A percentile compares a stretch with the other conserved stretches of the same genome.
Conservation (phyloP, 1,140 invertebrate genomes). For the Tetraneura akinire region DNA sequence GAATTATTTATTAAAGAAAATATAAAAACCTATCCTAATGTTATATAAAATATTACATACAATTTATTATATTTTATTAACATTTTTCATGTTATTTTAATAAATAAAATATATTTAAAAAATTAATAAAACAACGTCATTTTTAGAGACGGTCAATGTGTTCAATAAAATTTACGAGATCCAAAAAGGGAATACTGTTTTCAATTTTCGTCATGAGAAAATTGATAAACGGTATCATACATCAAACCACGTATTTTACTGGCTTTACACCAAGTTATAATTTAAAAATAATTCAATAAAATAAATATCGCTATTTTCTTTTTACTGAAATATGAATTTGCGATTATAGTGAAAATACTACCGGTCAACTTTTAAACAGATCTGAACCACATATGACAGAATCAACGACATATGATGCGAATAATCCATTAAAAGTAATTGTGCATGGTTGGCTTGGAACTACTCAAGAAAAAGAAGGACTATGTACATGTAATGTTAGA, state of each 20-base stretch:
- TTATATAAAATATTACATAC: no score
- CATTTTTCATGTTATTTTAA: no score
- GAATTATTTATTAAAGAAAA: no score
- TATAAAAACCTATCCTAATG: no score
- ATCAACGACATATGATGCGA: background rate
- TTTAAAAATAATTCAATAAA: background rate
- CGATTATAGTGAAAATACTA: background rate
- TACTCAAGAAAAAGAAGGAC: constrained; percentile 1
- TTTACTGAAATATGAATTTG: background rate
- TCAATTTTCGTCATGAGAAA: background rate
- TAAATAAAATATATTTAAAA: no score
- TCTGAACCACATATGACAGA: constrained; percentile 1
- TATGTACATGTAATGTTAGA: background rate
- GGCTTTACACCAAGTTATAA: constrained; percentile 11
- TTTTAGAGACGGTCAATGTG: background rate
- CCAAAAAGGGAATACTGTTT: no score
- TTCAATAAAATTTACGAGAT: no score
- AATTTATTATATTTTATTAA: no score
- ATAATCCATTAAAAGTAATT: constrained; percentile 10
- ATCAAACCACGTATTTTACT: constrained; percentile 41
- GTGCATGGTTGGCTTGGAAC: constrained; percentile 35
- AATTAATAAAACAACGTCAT: background rate
- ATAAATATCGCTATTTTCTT: background rate
- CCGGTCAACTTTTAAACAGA: background rate
- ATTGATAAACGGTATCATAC: background rate